These are phyloP conservation scores for Himantopus leucocephalus DNA, from an alignment of 2,113 vertebrate species.

Conservation along the genomic window DNA sequence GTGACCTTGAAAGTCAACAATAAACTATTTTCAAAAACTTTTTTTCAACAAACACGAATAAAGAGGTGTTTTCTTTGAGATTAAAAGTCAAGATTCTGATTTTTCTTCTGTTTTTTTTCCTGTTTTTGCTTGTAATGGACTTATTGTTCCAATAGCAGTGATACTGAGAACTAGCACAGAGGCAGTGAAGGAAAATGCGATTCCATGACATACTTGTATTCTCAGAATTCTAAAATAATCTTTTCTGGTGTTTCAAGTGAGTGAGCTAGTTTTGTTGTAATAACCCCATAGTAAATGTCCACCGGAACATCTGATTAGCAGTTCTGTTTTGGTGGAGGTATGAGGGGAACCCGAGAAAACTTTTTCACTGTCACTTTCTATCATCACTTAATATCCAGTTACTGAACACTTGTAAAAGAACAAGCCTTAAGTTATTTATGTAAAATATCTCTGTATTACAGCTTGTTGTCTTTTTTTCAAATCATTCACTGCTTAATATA, in stretches of 20 bases:
- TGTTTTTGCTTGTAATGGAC: neutral
- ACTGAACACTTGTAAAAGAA: neutral
- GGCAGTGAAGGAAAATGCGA: neutral
- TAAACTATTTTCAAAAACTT: neutral
- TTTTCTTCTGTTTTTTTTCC: neutral
- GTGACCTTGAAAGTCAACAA: neutral
- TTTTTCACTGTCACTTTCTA: neutral
- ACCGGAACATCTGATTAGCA: neutral
- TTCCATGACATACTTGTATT: neutral
- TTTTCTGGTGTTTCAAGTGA: neutral
- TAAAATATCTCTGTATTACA: neutral
- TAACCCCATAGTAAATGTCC: neutral
- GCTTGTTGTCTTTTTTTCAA: neutral
- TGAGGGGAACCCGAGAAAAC: neutral
- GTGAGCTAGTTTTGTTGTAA: neutral
- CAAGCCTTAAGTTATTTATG: neutral
- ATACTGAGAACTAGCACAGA: neutral
- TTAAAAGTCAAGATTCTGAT: neutral
- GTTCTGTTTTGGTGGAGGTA: neutral
- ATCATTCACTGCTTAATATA: neutral
- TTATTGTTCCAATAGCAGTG: neutral
- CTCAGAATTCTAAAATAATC: neutral
- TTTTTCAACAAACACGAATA: neutral
- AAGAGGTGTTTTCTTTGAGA: neutral
- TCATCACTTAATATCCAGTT: neutral